A percentile compares a stretch with the other conserved stretches of the same genome.
phyloP scores from a whole-genome alignment of 1,140 invertebrate genomes.

The Cotesia chilonis region DNA sequence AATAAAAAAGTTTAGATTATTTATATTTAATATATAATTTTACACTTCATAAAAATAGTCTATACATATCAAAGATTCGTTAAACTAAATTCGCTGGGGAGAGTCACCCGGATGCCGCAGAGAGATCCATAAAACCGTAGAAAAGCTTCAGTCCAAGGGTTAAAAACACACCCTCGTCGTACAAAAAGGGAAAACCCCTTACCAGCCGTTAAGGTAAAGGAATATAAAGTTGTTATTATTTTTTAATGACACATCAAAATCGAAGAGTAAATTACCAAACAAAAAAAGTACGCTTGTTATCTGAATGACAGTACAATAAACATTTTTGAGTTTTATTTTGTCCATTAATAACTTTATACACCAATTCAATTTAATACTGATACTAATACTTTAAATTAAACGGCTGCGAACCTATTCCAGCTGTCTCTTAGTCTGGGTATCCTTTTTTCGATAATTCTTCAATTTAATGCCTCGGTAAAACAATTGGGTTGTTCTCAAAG shows the following conservation, averaged over 20 bases:
- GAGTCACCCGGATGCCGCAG: background rate
- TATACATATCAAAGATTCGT: slow-evolving; percentile 19
- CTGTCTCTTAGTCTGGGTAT: background rate
- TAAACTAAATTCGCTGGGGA: slow-evolving; percentile 20
- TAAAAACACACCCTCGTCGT: slow-evolving; percentile 1
- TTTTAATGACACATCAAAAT: background rate
- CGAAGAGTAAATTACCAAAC: too few relatives aligned
- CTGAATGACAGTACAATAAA: too few relatives aligned
- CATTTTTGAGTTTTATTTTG: too few relatives aligned
- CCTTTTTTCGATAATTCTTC: background rate
- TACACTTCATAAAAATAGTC: slow-evolving; percentile 11
- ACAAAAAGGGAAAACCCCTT: slow-evolving; percentile 5
- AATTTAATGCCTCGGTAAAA: slow-evolving; percentile 16
- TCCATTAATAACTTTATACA: too few relatives aligned
- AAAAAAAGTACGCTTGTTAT: too few relatives aligned
- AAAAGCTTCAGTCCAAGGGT: slow-evolving; percentile 20
- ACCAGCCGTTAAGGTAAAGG: background rate
- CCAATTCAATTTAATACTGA: too few relatives aligned
- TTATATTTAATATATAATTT: slow-evolving; percentile 6
- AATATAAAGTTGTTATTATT: slow-evolving; percentile 11
- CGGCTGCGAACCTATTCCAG: background rate
- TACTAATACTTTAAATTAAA: too few relatives aligned
- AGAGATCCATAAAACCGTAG: slow-evolving; percentile 28
- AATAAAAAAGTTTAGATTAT: slow-evolving; percentile 5
- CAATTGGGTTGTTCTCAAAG: slow-evolving; percentile 3